A percentile compares a stretch with the other conserved stretches of the same genome.
Evolutionary conservation across 1,140 invertebrate species (phyloP).

Genomic region (Hesperophylax magnus): DNA sequence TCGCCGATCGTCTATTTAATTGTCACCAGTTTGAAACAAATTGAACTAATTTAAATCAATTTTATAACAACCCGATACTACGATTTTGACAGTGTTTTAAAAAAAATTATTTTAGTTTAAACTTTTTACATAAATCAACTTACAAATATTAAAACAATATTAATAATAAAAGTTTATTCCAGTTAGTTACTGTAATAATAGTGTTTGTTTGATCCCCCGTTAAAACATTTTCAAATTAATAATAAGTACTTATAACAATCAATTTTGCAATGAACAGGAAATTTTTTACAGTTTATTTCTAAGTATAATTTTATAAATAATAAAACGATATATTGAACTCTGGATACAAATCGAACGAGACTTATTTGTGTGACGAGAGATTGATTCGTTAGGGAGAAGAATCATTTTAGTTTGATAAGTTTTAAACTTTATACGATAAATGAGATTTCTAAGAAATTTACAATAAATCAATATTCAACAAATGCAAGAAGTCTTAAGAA

Average conservation of each 20-base stretch:
- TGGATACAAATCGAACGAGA: neutral
- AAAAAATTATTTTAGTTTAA: neutral
- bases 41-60: neutral
- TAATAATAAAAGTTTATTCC: no score
- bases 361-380: constrained; percentile 12
- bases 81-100: neutral
- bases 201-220: no score
- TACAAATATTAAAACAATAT: neutral
- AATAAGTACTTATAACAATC: no score
- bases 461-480: no score
- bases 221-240: no score
- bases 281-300: no score
- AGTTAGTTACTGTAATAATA: no score
- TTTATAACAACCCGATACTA: neutral
- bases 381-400: constrained; percentile 27
- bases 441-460: neutral
- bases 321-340: neutral
- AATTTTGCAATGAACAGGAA: no score
- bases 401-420: neutral
- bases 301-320: no score
- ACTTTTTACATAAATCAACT: neutral
- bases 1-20: no score
- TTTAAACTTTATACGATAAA: neutral
- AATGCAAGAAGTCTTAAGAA: no score
- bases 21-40: no score